These are phyloP conservation scores for Shinisaurus crocodilurus DNA, from an alignment of 2,113 vertebrate genomes.

Conservation along the genomic window DNA sequence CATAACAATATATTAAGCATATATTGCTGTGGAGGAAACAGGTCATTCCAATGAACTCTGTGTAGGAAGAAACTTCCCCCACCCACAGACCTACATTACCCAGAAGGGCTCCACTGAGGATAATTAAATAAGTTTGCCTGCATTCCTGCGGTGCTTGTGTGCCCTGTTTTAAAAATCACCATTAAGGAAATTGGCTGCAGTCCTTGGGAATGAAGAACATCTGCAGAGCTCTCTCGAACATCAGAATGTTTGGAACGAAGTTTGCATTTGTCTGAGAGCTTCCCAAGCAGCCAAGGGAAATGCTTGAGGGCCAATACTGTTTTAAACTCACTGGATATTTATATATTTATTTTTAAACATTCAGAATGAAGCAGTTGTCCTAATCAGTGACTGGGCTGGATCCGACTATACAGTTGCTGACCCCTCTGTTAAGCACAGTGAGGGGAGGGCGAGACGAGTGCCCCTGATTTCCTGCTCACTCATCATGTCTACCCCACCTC, in stretches of 20 bases:
- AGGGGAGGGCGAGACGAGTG: not conserved
- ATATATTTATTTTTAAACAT: conserved; percentile 5
- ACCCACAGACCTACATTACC: conserved; percentile 38
- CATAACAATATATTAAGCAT: conserved; percentile 45
- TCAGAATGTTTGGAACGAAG: conserved; percentile 20
- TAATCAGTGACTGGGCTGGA: conserved; percentile 2
- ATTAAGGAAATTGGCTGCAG: conserved; percentile 37
- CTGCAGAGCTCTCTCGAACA: conserved; percentile 1
- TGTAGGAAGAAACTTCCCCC: conserved; percentile 35
- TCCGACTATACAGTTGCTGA: not conserved
- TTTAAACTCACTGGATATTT: conserved; percentile 23
- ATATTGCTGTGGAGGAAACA: conserved; percentile 43
- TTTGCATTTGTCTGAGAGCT: not conserved
- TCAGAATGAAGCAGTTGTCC: conserved; percentile 25
- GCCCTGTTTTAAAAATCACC: conserved; percentile 57
- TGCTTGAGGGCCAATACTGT: conserved; percentile 2
- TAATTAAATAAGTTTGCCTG: conserved; percentile 21
- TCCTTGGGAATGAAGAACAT: conserved; percentile 43
- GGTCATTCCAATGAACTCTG: conserved; percentile 42
- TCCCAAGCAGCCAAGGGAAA: conserved; percentile 28
- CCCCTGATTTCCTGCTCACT: not conserved
- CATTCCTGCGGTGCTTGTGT: conserved; percentile 31
- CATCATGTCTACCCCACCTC: not conserved
- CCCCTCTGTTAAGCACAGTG: not conserved
- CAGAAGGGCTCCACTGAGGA: conserved; percentile 45